These are phyloP conservation scores for Leucozona laternaria DNA, from an alignment of 2,888 invertebrate species.

Conservation along the genomic window DNA sequence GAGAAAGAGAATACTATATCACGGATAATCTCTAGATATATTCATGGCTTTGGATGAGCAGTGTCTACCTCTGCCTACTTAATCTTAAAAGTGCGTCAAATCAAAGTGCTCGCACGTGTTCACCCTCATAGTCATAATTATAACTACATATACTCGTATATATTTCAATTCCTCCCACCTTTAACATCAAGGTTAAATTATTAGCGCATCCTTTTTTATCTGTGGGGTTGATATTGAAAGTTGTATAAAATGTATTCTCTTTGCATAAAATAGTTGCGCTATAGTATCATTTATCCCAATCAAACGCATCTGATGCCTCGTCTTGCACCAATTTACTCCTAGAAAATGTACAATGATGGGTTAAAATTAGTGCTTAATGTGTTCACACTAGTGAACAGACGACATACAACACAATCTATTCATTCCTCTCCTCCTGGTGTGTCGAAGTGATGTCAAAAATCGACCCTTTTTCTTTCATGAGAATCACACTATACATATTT, in stretches of 20 bases:
- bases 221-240: constrained; percentile 11
- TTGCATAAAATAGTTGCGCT: constrained; percentile 43
- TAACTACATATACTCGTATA: constrained; percentile 38
- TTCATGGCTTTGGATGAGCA: constrained; percentile 63
- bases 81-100: constrained; percentile 53
- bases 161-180: constrained; percentile 60
- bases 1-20: constrained; percentile 35
- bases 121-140: constrained; percentile 46
- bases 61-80: constrained; percentile 1
- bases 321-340: constrained; percentile 62
- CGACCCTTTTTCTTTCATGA: constrained; percentile 50
- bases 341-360: constrained; percentile 64
- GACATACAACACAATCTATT: constrained; percentile 56
- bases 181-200: not conserved
- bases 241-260: constrained; percentile 5
- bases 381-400: constrained; percentile 69
- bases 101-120: constrained; percentile 67
- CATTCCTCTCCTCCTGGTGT: constrained; percentile 63
- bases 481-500: constrained; percentile 30
- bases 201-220: constrained; percentile 1
- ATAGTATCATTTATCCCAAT: constrained; percentile 69
- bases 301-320: constrained; percentile 73
- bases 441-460: constrained; percentile 66
- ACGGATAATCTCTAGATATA: constrained; percentile 58
- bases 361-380: constrained; percentile 73